Conservation (phyloP, 2,113 vertebrate species). For the Xyrauchen texanus region DNA sequence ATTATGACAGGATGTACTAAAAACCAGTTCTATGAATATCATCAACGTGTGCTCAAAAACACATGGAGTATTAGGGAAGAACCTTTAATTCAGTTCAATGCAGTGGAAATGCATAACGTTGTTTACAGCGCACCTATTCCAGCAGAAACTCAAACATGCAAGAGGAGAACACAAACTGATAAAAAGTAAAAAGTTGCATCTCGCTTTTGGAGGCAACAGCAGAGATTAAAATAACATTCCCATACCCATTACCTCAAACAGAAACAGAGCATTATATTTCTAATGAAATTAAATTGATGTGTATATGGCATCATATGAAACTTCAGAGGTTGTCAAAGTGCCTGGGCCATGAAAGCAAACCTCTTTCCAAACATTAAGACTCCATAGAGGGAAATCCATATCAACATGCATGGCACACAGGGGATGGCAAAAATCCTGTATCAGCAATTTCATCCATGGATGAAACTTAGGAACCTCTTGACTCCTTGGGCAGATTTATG, state of each 20-base stretch:
- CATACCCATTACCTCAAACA: neutral
- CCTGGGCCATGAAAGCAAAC: neutral
- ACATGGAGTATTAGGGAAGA: neutral
- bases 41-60: neutral
- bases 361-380: neutral
- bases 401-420: conserved; percentile 45
- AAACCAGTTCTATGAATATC: neutral
- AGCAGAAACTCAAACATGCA: neutral
- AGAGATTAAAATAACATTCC: neutral
- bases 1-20: too few relatives aligned
- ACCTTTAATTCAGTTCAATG: neutral
- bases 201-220: neutral
- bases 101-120: neutral
- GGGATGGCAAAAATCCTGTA: conserved; percentile 53
- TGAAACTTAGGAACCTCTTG: conserved; percentile 44
- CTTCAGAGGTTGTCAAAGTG: neutral
- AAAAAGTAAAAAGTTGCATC: neutral
- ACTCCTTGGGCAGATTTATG: conserved; percentile 38
- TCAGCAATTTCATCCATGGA: conserved; percentile 64
- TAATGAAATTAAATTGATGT: neutral
- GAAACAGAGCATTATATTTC: conserved; percentile 4
- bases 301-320: neutral
- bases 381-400: conserved; percentile 39
- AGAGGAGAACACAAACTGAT: neutral
- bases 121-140: neutral